Evolutionary conservation across 2,797 vertebrate genomes (phyloP).

Genomic region (Trachops cirrhosus): DNA sequence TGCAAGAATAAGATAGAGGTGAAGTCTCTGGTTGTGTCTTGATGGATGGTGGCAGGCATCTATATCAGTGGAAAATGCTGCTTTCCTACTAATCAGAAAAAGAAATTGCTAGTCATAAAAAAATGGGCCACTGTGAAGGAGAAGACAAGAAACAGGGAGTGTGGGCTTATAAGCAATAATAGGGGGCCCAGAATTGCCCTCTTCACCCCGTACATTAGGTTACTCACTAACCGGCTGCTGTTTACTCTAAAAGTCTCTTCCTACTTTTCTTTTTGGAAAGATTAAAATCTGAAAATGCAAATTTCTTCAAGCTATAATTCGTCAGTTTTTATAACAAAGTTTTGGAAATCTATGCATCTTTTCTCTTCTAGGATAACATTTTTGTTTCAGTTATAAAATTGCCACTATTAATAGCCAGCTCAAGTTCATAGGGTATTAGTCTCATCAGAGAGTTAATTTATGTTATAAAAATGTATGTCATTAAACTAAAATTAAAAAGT

Average conservation of each 20-base stretch:
- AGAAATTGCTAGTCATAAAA: neutral
- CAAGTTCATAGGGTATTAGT: constrained; percentile 44
- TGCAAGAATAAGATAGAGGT: neutral
- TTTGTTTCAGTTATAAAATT: constrained; percentile 67
- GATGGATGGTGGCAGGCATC: neutral
- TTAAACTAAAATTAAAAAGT: constrained; percentile 53
- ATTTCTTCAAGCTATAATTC: constrained; percentile 15
- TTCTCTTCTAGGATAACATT: constrained; percentile 43
- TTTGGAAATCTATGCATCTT: constrained; percentile 38
- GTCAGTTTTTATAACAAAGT: constrained; percentile 31
- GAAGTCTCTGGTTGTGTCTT: neutral
- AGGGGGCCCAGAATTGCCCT: neutral
- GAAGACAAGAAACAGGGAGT: neutral
- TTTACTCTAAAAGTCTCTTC: neutral
- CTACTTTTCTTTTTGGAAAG: neutral
- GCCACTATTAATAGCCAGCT: constrained; percentile 42
- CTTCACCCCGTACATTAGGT: neutral
- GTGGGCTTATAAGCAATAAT: neutral
- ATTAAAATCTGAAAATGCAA: constrained; percentile 50
- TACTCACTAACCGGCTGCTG: neutral
- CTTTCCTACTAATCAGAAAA: constrained; percentile 1
- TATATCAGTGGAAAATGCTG: neutral
- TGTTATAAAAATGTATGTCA: constrained; percentile 34
- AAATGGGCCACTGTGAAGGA: neutral
- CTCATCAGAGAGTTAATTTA: constrained; percentile 64